Evolutionary conservation across 1,140 invertebrate species (phyloP).

Genomic region (Melitaea cinxia): DNA sequence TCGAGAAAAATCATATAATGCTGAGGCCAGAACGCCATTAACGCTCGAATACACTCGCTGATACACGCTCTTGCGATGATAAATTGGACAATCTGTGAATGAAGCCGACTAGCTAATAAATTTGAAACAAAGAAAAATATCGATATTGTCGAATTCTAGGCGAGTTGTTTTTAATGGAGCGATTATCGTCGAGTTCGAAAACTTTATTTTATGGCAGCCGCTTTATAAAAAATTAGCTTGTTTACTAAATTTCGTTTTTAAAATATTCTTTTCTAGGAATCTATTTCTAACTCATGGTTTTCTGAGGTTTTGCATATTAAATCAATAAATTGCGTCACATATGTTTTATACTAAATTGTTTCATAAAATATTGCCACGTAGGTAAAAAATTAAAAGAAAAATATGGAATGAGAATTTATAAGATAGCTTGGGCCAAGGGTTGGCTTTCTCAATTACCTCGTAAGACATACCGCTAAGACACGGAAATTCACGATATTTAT

Average conservation of each 20-base stretch:
- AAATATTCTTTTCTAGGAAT: background rate
- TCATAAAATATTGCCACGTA: too few relatives aligned
- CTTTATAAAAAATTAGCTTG: background rate
- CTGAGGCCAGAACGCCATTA: conserved; percentile 41
- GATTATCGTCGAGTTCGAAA: conserved; percentile 1
- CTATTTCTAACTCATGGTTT: too few relatives aligned
- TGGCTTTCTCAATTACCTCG: conserved; percentile 20
- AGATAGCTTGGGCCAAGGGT: conserved; percentile 3
- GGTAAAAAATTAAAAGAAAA: background rate
- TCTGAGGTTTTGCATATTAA: too few relatives aligned
- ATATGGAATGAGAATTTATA: conserved; percentile 23
- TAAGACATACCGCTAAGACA: conserved; percentile 11
- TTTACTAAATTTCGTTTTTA: background rate
- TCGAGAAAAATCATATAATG: conserved; percentile 54
- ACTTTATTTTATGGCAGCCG: background rate
- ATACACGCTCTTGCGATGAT: conserved; percentile 51
- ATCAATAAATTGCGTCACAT: too few relatives aligned
- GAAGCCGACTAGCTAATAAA: conserved; percentile 49
- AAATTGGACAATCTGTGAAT: conserved; percentile 50
- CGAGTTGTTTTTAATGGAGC: conserved; percentile 4
- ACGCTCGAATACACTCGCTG: conserved; percentile 46
- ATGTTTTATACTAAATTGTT: too few relatives aligned
- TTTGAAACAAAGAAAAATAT: conserved; percentile 40
- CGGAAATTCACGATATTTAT: conserved; percentile 10
- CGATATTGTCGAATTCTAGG: conserved; percentile 4